Evolutionary conservation across 2,113 vertebrate genomes (phyloP).

Genomic region (Aphelocoma coerulescens): DNA sequence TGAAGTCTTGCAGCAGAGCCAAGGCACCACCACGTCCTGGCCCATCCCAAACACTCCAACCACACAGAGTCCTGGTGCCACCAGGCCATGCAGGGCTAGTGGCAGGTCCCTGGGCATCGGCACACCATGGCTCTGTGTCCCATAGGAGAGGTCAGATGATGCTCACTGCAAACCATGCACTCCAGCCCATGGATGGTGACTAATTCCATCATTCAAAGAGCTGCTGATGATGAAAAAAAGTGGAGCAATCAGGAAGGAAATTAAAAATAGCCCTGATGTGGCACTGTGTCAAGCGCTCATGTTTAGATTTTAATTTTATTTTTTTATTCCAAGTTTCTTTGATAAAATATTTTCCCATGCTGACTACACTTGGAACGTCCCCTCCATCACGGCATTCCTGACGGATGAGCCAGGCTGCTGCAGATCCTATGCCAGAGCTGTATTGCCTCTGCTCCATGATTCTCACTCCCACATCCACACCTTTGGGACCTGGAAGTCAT

Average conservation of each 20-base stretch:
- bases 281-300: conserved; percentile 25
- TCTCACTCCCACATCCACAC: conserved; percentile 44
- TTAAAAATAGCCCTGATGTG: conserved; percentile 63
- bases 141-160: not conserved
- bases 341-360: conserved; percentile 80
- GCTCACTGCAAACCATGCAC: not conserved
- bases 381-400: not conserved
- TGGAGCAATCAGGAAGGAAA: conserved; percentile 1
- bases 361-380: conserved; percentile 54
- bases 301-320: conserved; percentile 61
- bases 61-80: not conserved
- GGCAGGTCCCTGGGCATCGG: accelerated
- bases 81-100: not conserved
- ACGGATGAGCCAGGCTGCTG: not conserved
- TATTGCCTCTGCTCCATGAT: not conserved
- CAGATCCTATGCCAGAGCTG: not conserved
- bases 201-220: not conserved
- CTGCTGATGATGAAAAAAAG: not conserved
- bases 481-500: conserved; percentile 2
- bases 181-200: not conserved
- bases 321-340: conserved; percentile 67
- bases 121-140: not conserved
- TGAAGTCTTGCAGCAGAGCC: not conserved
- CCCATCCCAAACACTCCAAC: not conserved
- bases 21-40: not conserved